Conservation (phyloP, 2,888 invertebrate species). For the Keiferia lycopersicella region DNA sequence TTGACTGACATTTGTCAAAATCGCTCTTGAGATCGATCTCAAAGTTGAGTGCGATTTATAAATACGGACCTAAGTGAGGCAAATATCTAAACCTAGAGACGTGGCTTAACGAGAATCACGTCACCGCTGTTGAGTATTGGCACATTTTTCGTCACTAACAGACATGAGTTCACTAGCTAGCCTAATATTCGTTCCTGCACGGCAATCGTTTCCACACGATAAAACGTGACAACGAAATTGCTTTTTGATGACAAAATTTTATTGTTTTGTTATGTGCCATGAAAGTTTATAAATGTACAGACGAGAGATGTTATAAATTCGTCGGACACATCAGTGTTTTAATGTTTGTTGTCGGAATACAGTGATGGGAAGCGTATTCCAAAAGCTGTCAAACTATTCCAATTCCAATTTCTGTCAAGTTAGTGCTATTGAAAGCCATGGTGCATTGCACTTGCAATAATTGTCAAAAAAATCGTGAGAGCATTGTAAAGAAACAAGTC, state of each 20-base stretch:
- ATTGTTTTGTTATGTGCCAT: not conserved
- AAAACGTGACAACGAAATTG: conserved; percentile 4
- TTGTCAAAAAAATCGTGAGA: no score
- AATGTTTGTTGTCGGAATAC: no score
- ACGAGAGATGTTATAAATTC: not conserved
- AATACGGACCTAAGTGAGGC: no score
- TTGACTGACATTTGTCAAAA: no score
- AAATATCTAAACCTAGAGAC: not conserved
- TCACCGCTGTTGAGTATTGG: not conserved
- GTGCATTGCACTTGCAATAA: no score
- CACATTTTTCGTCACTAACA: not conserved
- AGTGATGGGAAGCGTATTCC: no score
- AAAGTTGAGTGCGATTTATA: no score
- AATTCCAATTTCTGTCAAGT: not conserved
- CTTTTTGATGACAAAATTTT: conserved; percentile 3
- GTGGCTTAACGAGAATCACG: not conserved
- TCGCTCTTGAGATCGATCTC: no score
- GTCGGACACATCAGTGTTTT: no score
- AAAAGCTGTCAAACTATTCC: no score
- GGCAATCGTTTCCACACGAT: not conserved
- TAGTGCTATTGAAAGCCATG: not conserved
- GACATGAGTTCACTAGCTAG: not conserved
- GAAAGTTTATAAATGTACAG: not conserved
- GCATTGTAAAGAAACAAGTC: no score
- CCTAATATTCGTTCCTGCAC: not conserved